Base-by-base conservation (phyloP, 2,113 vertebrate species). In the Mesembrinibis cayennensis region DNA sequence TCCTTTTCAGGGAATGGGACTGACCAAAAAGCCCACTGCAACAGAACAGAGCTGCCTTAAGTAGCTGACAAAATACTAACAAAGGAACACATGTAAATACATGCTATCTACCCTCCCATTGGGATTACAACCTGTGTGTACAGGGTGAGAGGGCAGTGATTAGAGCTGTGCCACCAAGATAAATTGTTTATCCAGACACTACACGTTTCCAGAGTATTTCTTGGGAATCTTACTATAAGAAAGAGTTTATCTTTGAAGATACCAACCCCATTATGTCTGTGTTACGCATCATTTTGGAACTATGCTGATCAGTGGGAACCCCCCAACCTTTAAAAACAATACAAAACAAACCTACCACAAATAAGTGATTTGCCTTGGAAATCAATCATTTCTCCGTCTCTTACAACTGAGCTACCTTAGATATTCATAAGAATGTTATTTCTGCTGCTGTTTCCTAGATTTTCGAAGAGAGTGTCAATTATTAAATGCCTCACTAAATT, bases 1-100 rank as follows among this genome's bases (percentile, higher is more conserved):
- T 91, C 70, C 92, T 95, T 93, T 96, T 93, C 96, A 96, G 87
- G 91, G 96, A 97, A 83, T 89, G 94, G 92, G 85, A 88, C 90
- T 97, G 97, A 97, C 96, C 96, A 95, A 96, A 97, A 95, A 96
- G 66, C 83, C 83, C 88, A 92, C 67, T 95, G 95, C 95, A 94
- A 95, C 97, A 97, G 95, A 97, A 97, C 94, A 97, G 97, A 96
- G 95, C 95, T 96, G 97, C 93, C 94, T 97, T 97, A 98, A 98
- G 95, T 96, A 98, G 98, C 97, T 98, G 98, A 98, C 98, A 98
- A 98, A 98, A 98, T 97, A 98, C 98, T 98, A 98, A 98, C 98
- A 98, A 98, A 98, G 98, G 97, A 98, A 98, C 98, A 99, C 98
- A 99, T 99, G 99, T 99, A 99, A 99, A 98, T 98, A 98, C 98